Percentiles rank a stretch among this genome's conserved stretches.
Conservation (phyloP, 35 echinoderm and acorn worm species). For the Apostichopus californicus region DNA sequence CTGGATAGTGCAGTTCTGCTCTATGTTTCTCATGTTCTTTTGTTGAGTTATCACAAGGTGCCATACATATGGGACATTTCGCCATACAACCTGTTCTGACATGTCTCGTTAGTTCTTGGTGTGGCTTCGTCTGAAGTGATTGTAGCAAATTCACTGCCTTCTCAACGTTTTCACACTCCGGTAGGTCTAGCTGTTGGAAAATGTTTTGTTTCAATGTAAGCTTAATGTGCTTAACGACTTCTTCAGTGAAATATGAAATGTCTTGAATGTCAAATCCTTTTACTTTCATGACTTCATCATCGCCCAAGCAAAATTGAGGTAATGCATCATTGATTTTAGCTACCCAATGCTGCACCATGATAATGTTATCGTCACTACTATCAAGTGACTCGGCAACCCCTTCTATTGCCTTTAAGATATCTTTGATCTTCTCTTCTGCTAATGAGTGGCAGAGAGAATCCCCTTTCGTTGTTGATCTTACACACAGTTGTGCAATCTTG, state of each 20-base stretch:
- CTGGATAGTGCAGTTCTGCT: conserved; percentile 26
- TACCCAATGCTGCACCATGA: too few relatives aligned
- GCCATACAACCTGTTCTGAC: conserved; percentile 6
- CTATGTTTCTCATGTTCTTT: conserved; percentile 41
- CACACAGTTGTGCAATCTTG: neutral
- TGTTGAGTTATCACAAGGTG: conserved; percentile 42
- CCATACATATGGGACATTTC: conserved; percentile 37
- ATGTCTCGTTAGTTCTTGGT: neutral
- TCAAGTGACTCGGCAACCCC: too few relatives aligned
- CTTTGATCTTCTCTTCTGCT: neutral
- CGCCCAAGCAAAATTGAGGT: too few relatives aligned
- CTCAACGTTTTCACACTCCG: neutral
- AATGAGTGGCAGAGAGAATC: neutral
- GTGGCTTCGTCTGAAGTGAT: neutral
- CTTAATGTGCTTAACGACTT: neutral
- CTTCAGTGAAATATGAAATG: neutral
- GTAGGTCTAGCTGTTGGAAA: neutral
- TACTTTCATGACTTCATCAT: too few relatives aligned
- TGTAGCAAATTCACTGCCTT: neutral
- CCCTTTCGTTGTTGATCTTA: too few relatives aligned
- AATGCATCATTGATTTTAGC: too few relatives aligned
- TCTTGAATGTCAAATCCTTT: neutral
- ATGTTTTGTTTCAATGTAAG: neutral
- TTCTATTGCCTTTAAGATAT: neutral
- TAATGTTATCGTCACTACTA: too few relatives aligned